These are phyloP conservation scores for Ammospiza nelsoni DNA, from an alignment of 2,113 vertebrate species.

Conservation along the genomic window DNA sequence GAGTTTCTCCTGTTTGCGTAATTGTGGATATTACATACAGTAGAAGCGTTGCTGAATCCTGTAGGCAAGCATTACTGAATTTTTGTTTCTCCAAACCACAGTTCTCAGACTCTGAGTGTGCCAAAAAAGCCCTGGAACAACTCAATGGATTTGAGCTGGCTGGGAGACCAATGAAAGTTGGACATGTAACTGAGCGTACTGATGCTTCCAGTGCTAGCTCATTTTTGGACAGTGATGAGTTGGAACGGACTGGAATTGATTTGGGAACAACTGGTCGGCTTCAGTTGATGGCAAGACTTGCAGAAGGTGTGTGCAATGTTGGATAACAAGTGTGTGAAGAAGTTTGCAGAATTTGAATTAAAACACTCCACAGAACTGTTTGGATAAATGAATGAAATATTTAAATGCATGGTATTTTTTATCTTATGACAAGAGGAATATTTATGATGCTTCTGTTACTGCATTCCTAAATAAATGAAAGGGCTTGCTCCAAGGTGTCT, in stretches of 20 bases:
- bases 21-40: background rate
- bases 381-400: background rate
- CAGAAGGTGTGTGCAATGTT: conserved; percentile 82
- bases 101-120: conserved; percentile 96
- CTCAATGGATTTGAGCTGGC: conserved; percentile 96
- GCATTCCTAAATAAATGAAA: background rate
- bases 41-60: background rate
- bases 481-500: background rate
- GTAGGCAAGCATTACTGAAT: background rate
- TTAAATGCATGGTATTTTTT: background rate
- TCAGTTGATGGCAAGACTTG: conserved; percentile 94
- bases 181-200: conserved; percentile 93
- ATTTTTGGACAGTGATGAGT: conserved; percentile 92
- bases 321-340: background rate
- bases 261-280: conserved; percentile 93
- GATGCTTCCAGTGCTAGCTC: conserved; percentile 90
- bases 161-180: conserved; percentile 96
- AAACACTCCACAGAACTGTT: background rate
- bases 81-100: conserved; percentile 11
- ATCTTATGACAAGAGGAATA: background rate
- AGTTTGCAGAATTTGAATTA: background rate
- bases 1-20: fast-evolving
- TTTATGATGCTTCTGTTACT: background rate
- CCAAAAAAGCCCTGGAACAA: conserved; percentile 96
- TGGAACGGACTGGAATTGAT: conserved; percentile 93